Conservation (phyloP, 2,113 vertebrate species). For the Oryzias celebensis region DNA sequence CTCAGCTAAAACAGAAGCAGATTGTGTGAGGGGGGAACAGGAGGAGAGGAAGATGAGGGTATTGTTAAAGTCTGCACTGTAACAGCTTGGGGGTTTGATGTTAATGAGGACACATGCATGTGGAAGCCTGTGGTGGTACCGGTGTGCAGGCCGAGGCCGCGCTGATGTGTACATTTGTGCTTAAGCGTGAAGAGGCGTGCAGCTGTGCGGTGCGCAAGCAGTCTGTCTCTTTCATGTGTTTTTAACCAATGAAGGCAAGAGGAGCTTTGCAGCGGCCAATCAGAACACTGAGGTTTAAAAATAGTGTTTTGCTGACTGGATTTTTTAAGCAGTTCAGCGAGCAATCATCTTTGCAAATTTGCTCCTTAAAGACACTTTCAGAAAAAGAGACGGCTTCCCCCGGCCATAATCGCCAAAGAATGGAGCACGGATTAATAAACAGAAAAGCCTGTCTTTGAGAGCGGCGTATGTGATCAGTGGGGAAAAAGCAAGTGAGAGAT, state of each 20-base stretch:
- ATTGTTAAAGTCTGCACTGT: slow-evolving; percentile 60
- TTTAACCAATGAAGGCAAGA: slow-evolving; percentile 59
- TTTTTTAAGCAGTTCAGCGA: slow-evolving; percentile 28
- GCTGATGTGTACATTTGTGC: slow-evolving; percentile 1
- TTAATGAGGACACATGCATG: slow-evolving; percentile 64
- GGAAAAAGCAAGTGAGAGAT: slow-evolving; percentile 33
- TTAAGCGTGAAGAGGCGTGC: slow-evolving; percentile 12
- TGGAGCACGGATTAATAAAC: not conserved
- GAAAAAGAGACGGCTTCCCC: no score
- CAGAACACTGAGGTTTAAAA: slow-evolving; percentile 64
- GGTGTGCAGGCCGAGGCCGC: no score
- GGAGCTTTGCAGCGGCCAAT: slow-evolving; percentile 49
- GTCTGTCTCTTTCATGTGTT: slow-evolving; percentile 62
- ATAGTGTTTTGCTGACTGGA: slow-evolving; percentile 62
- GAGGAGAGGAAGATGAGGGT: slow-evolving; percentile 24
- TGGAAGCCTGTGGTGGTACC: no score
- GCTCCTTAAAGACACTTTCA: slow-evolving; percentile 5
- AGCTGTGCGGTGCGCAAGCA: not conserved
- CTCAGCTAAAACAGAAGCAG: slow-evolving; percentile 53
- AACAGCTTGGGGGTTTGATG: slow-evolving; percentile 50
- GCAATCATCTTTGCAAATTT: slow-evolving; percentile 27
- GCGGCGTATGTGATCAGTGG: not conserved
- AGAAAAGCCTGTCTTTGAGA: not conserved
- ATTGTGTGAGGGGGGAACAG: slow-evolving; percentile 49
- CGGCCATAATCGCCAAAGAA: no score